phyloP scores from a whole-genome alignment of 2,888 invertebrate species.

The Eutolmus rufibarbis region DNA sequence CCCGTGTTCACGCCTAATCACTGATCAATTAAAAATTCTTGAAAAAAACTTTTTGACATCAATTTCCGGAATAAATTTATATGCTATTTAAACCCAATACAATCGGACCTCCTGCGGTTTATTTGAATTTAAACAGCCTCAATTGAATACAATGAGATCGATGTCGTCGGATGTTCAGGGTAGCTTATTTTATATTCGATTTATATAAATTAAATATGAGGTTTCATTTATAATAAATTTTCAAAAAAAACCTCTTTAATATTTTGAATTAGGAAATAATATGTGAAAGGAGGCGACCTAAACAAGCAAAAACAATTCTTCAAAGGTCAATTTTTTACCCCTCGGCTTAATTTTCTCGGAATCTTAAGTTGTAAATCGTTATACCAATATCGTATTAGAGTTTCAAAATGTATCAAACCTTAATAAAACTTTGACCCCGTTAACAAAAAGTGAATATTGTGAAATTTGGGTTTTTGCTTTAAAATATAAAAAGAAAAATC shows the following conservation, averaged over 20 bases:
- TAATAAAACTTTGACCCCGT: too few species aligned
- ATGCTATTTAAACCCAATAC: neutral
- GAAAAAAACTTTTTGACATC: neutral
- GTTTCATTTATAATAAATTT: neutral
- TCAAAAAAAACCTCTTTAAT: neutral
- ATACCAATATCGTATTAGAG: too few species aligned
- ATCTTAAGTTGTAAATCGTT: too few species aligned
- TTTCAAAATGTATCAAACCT: too few species aligned
- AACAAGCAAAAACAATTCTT: too few species aligned
- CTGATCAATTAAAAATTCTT: constrained; percentile 20
- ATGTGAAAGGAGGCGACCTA: too few species aligned
- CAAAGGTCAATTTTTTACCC: too few species aligned
- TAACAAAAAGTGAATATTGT: too few species aligned
- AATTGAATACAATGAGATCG: neutral
- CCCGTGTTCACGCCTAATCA: constrained; percentile 21
- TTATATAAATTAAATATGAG: neutral
- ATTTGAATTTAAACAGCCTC: neutral
- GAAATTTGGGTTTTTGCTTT: too few species aligned
- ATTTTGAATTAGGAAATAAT: neutral
- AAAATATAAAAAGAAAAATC: too few species aligned
- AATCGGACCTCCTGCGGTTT: neutral
- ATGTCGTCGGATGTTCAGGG: neutral
- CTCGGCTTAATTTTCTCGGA: too few species aligned
- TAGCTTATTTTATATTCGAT: neutral
- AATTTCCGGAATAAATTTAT: constrained; percentile 13